A percentile compares a stretch with the other conserved stretches of the same genome.
Evolutionary conservation across 1,140 invertebrate species (phyloP).

Genomic region (Rhyacophila brunnea): DNA sequence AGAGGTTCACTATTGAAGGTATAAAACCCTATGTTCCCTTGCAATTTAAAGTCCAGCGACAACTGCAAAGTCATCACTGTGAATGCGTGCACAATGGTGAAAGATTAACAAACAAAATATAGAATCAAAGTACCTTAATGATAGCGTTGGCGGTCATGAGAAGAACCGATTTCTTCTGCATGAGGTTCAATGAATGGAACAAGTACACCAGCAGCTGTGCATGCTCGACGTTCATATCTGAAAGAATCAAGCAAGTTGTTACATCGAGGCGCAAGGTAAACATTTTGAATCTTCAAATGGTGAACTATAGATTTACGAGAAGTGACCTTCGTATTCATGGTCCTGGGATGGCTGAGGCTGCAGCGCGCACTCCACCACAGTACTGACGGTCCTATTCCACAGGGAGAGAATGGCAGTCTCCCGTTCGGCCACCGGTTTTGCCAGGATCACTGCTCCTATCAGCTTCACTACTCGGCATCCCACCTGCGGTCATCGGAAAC

Average conservation of each 20-base stretch:
- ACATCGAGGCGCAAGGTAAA: too few relatives aligned
- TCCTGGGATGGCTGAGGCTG: slow-evolving; percentile 54
- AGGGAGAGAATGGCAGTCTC: slow-evolving; percentile 86
- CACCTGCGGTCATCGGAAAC: slow-evolving; percentile 54
- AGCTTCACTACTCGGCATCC: slow-evolving; percentile 83
- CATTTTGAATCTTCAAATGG: too few relatives aligned
- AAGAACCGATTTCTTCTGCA: slow-evolving; percentile 95
- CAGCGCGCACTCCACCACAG: slow-evolving; percentile 79
- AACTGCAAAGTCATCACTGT: too few relatives aligned
- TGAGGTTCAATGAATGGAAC: slow-evolving; percentile 90
- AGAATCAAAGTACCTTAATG: slow-evolving; percentile 43
- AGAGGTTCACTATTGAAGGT: too few relatives aligned
- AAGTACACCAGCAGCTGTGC: slow-evolving; percentile 89
- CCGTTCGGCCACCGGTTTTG: slow-evolving; percentile 81
- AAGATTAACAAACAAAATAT: too few relatives aligned
- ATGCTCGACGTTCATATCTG: slow-evolving; percentile 95
- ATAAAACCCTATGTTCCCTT: too few relatives aligned
- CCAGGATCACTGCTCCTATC: slow-evolving; percentile 66
- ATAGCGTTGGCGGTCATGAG: slow-evolving; percentile 67
- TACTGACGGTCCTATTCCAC: slow-evolving; percentile 86
- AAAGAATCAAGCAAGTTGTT: too few relatives aligned
- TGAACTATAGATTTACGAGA: background rate
- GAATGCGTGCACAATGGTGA: too few relatives aligned
- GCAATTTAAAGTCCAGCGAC: too few relatives aligned
- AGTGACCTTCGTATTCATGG: slow-evolving; percentile 67